phyloP scores from a whole-genome alignment of 2,888 invertebrate genomes.

The Hedychridium roseum region DNA sequence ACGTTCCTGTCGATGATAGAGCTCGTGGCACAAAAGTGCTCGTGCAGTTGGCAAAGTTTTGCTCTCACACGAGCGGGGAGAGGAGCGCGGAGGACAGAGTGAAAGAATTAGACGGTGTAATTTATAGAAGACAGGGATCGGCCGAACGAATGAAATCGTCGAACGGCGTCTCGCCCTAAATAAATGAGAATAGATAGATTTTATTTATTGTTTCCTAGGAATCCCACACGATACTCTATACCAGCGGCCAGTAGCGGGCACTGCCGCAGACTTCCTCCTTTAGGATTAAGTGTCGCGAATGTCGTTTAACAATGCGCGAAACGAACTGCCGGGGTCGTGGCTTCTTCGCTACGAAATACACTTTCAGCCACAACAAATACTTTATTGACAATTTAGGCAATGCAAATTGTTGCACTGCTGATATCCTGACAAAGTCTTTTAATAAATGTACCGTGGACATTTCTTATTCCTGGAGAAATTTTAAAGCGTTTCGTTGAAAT shows the following conservation, averaged over 20 bases:
- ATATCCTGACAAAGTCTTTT: too few relatives aligned
- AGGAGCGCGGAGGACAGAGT: constrained; percentile 1
- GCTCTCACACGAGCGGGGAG: background rate
- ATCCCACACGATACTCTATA: constrained; percentile 42
- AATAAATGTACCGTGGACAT: too few relatives aligned
- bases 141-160: constrained; percentile 47
- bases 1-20: too few relatives aligned
- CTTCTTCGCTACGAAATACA: background rate
- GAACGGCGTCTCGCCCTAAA: constrained; percentile 43
- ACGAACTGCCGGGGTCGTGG: background rate
- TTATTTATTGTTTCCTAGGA: constrained; percentile 62
- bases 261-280: constrained; percentile 53
- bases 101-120: background rate
- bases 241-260: constrained; percentile 58
- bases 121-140: constrained; percentile 26
- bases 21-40: too few relatives aligned
- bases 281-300: constrained; percentile 33
- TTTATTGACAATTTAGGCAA: too few relatives aligned
- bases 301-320: constrained; percentile 25
- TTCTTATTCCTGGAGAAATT: too few relatives aligned
- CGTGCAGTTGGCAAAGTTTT: constrained; percentile 3
- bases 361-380: too few relatives aligned
- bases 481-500: too few relatives aligned
- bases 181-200: constrained; percentile 59
- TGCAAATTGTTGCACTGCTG: too few relatives aligned